Percentiles rank a stretch among this genome's conserved stretches.
Evolutionary conservation across 2,888 invertebrate genomes (phyloP).

Genomic region (Eurytoma californica): DNA sequence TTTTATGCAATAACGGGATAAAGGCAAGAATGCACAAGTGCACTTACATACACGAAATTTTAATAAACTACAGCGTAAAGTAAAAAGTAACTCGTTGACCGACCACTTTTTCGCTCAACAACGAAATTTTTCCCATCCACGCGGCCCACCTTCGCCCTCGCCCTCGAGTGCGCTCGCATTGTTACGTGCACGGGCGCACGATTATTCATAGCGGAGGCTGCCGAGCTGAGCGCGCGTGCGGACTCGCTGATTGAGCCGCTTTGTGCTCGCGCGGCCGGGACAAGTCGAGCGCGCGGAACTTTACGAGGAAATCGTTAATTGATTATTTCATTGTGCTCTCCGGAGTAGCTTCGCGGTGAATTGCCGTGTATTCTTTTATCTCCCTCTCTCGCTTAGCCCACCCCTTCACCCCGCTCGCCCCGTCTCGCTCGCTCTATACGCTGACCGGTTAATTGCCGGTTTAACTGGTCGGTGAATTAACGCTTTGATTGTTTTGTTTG

Average conservation of each 20-base stretch:
- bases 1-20: too few relatives aligned
- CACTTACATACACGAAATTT: too few relatives aligned
- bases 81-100: too few relatives aligned
- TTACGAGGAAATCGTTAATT: slow-evolving; percentile 44
- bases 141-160: background rate
- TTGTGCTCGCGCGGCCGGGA: background rate
- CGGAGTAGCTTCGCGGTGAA: background rate
- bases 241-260: slow-evolving; percentile 31
- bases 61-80: too few relatives aligned
- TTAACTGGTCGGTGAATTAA: slow-evolving; percentile 4
- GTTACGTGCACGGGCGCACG: too few relatives aligned
- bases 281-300: slow-evolving; percentile 14
- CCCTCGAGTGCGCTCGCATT: background rate
- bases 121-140: background rate
- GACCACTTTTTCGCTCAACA: too few relatives aligned
- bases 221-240: background rate
- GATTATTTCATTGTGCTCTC: slow-evolving; percentile 44
- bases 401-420: background rate
- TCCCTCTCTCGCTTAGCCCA: background rate
- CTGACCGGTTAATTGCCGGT: slow-evolving; percentile 33
- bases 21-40: too few relatives aligned
- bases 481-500: slow-evolving; percentile 44
- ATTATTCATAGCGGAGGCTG: too few relatives aligned
- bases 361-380: slow-evolving; percentile 1
- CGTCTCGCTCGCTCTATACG: background rate